phyloP scores from a whole-genome alignment of 2,888 invertebrate species.

The Caenorhabditis panamensis region DNA sequence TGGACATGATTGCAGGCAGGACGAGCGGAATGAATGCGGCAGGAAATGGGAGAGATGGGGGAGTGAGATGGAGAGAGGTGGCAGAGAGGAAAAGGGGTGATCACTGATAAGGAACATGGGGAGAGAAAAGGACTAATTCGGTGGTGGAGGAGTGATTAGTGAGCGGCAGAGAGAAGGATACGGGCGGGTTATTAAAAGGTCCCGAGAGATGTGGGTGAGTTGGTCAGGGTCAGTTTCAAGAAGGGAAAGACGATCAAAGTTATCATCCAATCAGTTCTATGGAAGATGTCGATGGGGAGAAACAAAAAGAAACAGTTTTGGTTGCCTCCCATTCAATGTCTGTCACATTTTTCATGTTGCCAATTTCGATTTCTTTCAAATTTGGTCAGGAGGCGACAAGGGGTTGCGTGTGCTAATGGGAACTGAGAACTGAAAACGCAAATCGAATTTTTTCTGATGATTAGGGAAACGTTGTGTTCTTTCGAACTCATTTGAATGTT shows the following conservation, averaged over 20 bases:
- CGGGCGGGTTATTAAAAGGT: not conserved
- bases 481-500: no score
- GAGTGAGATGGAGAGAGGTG: conserved; percentile 21
- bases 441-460: not conserved
- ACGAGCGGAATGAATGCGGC: conserved; percentile 21
- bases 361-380: not conserved
- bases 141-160: not conserved
- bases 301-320: not conserved
- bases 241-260: not conserved
- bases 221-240: conserved; percentile 8
- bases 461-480: not conserved
- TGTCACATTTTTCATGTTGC: not conserved
- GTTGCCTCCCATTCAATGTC: not conserved
- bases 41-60: not conserved
- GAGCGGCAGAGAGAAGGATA: not conserved
- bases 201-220: not conserved
- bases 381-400: not conserved
- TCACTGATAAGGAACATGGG: conserved; percentile 48
- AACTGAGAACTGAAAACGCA: not conserved
- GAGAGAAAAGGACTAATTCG: conserved; percentile 10
- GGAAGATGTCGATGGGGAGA: not conserved
- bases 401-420: not conserved
- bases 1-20: conserved; percentile 15
- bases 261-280: not conserved
- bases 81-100: conserved; percentile 41